phyloP scores from a whole-genome alignment of 2,797 vertebrate species.

The Scyliorhinus canicula region DNA sequence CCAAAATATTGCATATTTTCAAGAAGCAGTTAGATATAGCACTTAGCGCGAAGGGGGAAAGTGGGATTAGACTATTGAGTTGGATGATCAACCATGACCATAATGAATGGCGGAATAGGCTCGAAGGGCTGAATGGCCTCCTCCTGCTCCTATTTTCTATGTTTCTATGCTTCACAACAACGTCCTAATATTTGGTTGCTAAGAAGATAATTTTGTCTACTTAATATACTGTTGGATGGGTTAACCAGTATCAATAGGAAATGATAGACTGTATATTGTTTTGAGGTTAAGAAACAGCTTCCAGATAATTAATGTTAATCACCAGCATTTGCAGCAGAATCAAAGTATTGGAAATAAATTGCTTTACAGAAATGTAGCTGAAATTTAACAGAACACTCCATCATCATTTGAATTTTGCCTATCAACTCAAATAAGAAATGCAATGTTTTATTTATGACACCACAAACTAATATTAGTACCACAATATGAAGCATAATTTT shows the following conservation, averaged over 20 bases:
- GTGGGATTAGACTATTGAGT: too few species aligned
- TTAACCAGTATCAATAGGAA: background rate
- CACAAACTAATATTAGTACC: background rate
- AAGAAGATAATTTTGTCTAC: background rate
- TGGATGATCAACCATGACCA: too few species aligned
- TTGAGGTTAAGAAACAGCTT: background rate
- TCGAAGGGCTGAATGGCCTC: too few species aligned
- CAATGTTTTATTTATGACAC: background rate
- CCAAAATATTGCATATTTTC: too few species aligned
- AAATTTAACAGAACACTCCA: background rate
- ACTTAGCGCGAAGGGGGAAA: too few species aligned
- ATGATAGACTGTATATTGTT: background rate
- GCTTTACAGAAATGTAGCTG: background rate
- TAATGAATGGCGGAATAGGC: too few species aligned
- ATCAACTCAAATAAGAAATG: background rate
- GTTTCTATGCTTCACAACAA: background rate
- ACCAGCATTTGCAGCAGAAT: background rate
- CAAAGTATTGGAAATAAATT: background rate
- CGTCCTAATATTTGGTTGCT: background rate
- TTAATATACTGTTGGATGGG: background rate
- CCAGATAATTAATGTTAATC: background rate
- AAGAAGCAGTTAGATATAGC: too few species aligned
- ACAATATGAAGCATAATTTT: background rate
- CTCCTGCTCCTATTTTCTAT: too few species aligned
- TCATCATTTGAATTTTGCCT: background rate